A percentile compares a stretch with the other conserved stretches of the same genome.
phyloP scores from a whole-genome alignment of 1,140 invertebrate species.

The Lepidurus packardi region DNA sequence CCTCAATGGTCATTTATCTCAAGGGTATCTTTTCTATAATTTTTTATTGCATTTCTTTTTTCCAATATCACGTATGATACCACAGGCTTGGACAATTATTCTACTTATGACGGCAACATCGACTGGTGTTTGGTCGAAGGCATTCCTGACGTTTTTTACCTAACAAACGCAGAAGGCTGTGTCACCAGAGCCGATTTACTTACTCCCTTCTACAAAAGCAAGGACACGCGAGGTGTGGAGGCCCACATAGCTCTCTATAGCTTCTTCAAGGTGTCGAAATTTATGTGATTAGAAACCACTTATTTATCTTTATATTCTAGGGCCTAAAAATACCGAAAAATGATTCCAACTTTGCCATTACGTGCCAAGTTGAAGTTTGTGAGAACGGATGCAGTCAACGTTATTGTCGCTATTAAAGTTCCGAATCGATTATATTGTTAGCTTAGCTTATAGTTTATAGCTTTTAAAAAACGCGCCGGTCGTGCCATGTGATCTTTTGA shows the following conservation, averaged over 20 bases:
- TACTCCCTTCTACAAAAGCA: slow-evolving; percentile 31
- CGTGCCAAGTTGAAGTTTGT: slow-evolving; percentile 33
- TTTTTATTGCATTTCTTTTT: neutral
- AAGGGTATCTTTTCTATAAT: slow-evolving; percentile 22
- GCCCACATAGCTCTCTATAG: slow-evolving; percentile 31
- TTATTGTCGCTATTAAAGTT: slow-evolving; percentile 22
- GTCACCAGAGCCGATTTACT: slow-evolving; percentile 3
- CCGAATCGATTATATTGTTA: neutral
- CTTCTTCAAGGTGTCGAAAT: slow-evolving; percentile 29
- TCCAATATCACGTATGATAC: neutral
- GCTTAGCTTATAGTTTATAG: slow-evolving; percentile 3
- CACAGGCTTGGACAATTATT: neutral
- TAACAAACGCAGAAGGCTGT: slow-evolving; percentile 31
- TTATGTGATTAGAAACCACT: neutral
- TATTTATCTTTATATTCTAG: slow-evolving; percentile 3
- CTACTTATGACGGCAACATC: slow-evolving; percentile 24
- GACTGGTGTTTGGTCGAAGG: slow-evolving; percentile 27
- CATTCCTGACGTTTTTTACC: slow-evolving; percentile 10
- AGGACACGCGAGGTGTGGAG: slow-evolving; percentile 19
- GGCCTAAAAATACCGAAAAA: slow-evolving; percentile 24
- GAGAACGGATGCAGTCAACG: slow-evolving; percentile 29
- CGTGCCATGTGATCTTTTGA: slow-evolving; percentile 19
- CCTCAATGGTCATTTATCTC: slow-evolving; percentile 31
- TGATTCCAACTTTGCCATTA: slow-evolving; percentile 27
- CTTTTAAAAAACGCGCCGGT: slow-evolving; percentile 1